Evolutionary conservation across 2,797 vertebrate species (phyloP), one percentile per base, ranked within the genome.

Genomic region (Danio jaintianensis): DNA sequence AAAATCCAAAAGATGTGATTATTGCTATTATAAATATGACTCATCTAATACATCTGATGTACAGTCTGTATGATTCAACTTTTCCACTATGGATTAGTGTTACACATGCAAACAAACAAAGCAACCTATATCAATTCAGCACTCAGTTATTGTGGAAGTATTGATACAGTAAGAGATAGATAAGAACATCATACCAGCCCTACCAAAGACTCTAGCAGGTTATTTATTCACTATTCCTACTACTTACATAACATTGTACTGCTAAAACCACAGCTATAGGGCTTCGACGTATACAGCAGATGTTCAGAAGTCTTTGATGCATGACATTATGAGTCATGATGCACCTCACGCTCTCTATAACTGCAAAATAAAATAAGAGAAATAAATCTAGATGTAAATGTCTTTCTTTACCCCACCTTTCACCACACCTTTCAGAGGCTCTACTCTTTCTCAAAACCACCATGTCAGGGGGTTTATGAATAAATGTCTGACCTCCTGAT

Each of bases 401-500:
- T 29, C 86, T 83, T 70, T 84, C 87, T 88, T 82, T 83, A 80
- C 85, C 83, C 86, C 82, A 87, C 82, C 66, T 87, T 83, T 73
- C 82, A 59, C 83, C 82, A 87, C 86, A 42, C 66, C n/a, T n/a
- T n/a, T n/a, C n/a, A 16, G 2, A 13, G 63, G 71, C 70, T 69
- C 68, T 62, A 16, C 67, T 48, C 72, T 80, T 67, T 53, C 69
- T 76, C 53, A 56, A 69, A 71, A 38, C 64, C 62, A 48, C 52
- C 15, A 91, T 88, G 76, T 87, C 84, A 70, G 72, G 76, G 72
- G 72, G 81, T 82, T 89, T 76, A 79, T 68, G 62, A 87, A 86
- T 86, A 87, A 82, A 78, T 79, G 84, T 80, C 86, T 67, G 83
- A 84, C 83, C 88, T 83, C 80, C 79, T 88, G 86, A 88, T 90